Evolutionary conservation across 2,797 vertebrate genomes (phyloP), one percentile per base, ranked within the genome.

Genomic region (Phoeniculus purpureus): DNA sequence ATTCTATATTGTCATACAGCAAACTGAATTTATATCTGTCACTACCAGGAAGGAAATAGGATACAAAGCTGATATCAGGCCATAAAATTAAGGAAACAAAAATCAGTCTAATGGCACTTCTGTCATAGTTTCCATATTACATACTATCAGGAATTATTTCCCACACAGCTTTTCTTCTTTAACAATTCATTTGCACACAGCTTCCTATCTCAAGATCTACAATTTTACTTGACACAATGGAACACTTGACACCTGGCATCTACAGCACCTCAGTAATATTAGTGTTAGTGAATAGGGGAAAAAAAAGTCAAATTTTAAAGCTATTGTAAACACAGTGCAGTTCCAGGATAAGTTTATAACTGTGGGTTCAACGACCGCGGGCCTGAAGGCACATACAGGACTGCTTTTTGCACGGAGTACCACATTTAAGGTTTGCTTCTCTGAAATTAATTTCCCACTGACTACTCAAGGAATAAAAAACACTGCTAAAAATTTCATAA

Each of bases 101-200:
- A 91, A 90, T 81, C 74, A 77, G 81, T 50, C 47, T 76, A 84
- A 67, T 3, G 77, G 74, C 43, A 66, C 77, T 90, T 88, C 19
- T 90, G 68, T 88, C 78, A 82, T 65, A 61, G 74, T 95, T 95
- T 92, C 91, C 91, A n/a, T 77, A 91, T 79, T 80, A 88, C 72
- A 60, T 61, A 59, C 47, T 67, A 92, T 40, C n/a, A 45, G 74
- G 43, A 91, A 90, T 81, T 91, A 81, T 88, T 94, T 92, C 68
- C 54, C 60, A 29, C 59, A 54, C 15, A 31, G 50, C 80, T 90
- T 88, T 91, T 81, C 55, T 83, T 87, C 64, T 47, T 87, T 80
- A 85, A 89, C 58, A 25, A 84, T 43, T n/a, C 65, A 54, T 10
- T 18, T n/a, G 70, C 29, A 87, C 45, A 77, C 16, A 9, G 23